Percentiles rank a stretch among this genome's conserved stretches.
These are phyloP conservation scores for Aphelenchoides fujianensis DNA, from an alignment of 1,140 invertebrate species.

Conservation along the genomic window DNA sequence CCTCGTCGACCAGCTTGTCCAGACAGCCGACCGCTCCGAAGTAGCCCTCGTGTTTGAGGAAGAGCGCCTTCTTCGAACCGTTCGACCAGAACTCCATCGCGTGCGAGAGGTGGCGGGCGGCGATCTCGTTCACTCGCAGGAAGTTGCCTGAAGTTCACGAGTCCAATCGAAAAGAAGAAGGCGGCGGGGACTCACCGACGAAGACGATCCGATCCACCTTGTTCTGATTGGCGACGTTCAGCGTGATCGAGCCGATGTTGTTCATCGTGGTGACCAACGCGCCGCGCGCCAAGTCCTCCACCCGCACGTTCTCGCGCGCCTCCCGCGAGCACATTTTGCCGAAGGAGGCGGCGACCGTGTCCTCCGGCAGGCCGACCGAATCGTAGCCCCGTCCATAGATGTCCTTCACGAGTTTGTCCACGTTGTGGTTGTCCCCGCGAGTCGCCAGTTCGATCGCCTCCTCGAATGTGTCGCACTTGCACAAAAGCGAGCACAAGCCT, in stretches of 20 bases:
- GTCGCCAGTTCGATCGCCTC: slow-evolving; percentile 92
- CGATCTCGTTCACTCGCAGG: slow-evolving; percentile 89
- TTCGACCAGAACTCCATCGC: slow-evolving; percentile 99
- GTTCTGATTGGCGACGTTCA: slow-evolving; percentile 84
- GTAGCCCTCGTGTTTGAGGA: slow-evolving; percentile 70
- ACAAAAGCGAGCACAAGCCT: slow-evolving; percentile 85
- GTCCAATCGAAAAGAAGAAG: background rate
- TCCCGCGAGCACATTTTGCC: slow-evolving; percentile 92
- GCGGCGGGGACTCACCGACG: slow-evolving; percentile 66
- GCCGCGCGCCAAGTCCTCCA: slow-evolving; percentile 85
- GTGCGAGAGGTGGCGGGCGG: slow-evolving; percentile 91
- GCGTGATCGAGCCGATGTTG: slow-evolving; percentile 95
- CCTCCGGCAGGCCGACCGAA: slow-evolving; percentile 81
- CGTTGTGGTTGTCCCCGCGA: slow-evolving; percentile 83
- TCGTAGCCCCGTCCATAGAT: slow-evolving; percentile 96
- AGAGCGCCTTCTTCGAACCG: slow-evolving; percentile 84
- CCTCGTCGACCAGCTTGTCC: slow-evolving; percentile 67
- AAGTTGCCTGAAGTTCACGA: slow-evolving; percentile 74
- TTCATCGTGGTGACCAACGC: slow-evolving; percentile 96
- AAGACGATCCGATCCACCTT: slow-evolving; percentile 74
- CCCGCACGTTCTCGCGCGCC: slow-evolving; percentile 71
- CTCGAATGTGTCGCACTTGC: slow-evolving; percentile 92
- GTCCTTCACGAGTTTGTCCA: slow-evolving; percentile 91
- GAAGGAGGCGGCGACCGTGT: slow-evolving; percentile 90
- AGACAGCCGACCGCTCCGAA: slow-evolving; percentile 92